Evolutionary conservation across 1,140 invertebrate genomes (phyloP), one percentile per base, ranked within the genome.

Genomic region (Ceratosolen solmsi): DNA sequence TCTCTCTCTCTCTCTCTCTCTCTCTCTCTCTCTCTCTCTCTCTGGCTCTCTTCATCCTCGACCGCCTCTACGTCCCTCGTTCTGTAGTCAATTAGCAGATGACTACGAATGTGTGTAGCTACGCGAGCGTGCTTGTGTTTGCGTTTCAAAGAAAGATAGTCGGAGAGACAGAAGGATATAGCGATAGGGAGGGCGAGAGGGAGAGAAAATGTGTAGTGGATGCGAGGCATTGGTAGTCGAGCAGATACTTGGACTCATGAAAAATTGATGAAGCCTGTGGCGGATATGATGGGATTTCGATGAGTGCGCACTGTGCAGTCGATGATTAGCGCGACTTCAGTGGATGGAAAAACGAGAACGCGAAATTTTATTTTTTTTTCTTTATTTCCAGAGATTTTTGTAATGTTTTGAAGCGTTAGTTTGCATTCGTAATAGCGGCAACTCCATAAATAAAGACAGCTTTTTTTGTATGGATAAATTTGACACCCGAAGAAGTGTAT

Each of bases 21-120:
- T n/a, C n/a, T n/a, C n/a, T n/a, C n/a, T n/a, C n/a, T n/a, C n/a
- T n/a, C n/a, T n/a, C n/a, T n/a, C n/a, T n/a, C n/a, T n/a, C n/a
- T n/a, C n/a, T n/a, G n/a, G n/a, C n/a, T n/a, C n/a, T n/a, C n/a
- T n/a, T n/a, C n/a, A n/a, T n/a, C n/a, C n/a, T n/a, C n/a, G n/a
- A n/a, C n/a, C n/a, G n/a, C n/a, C n/a, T 15, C 11, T 49, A 4
- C 22, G 33, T 80, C 49, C 60, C 75, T 79, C 33, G 56, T 27
- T 30, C 58, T 75, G 79, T 79, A 56, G 80, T 84, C 84, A 83
- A 65, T 79, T 73, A 82, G 78, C 65, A 11, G 82, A 84, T 74
- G 20, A 82, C 75, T 27, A 33, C 68, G 76, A 0, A 22, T 68
- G 76, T 27, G 51, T 36, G 65, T 36, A n/a, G 1, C 5, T 25